Conservation (phyloP, 2,113 vertebrate species). For the Hydrolagus affinis region DNA sequence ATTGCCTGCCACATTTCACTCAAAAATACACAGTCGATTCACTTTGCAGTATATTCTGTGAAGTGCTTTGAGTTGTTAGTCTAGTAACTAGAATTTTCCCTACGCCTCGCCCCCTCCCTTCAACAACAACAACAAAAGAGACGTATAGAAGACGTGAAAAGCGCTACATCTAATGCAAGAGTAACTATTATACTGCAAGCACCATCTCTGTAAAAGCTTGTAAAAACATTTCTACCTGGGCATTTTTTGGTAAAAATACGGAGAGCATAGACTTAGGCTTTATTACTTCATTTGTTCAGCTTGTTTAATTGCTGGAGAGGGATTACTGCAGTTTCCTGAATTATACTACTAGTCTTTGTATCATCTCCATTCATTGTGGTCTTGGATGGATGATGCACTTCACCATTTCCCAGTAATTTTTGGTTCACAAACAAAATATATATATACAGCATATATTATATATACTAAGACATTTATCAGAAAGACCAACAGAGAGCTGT, state of each 20-base stretch:
- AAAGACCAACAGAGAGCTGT: too few species aligned
- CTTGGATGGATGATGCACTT: neutral
- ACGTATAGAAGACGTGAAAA: too few species aligned
- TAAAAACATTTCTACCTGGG: neutral
- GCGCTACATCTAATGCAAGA: too few species aligned
- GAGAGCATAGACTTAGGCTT: neutral
- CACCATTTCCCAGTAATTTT: neutral
- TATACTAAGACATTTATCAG: too few species aligned
- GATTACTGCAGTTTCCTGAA: neutral
- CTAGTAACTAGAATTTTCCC: too few species aligned
- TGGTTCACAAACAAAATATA: neutral
- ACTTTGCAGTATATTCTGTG: too few species aligned
- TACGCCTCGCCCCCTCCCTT: too few species aligned
- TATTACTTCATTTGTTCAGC: neutral
- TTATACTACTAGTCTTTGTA: neutral
- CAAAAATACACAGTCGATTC: too few species aligned
- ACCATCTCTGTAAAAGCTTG: neutral
- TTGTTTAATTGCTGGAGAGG: slow-evolving; percentile 7
- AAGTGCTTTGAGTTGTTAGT: too few species aligned
- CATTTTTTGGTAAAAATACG: neutral
- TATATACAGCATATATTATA: neutral
- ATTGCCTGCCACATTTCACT: too few species aligned
- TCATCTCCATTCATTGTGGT: neutral
- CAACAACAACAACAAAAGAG: too few species aligned
- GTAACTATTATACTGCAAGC: neutral